Evolutionary conservation across 2,888 invertebrate species (phyloP).

Genomic region (Lasioglossum oenotherae): DNA sequence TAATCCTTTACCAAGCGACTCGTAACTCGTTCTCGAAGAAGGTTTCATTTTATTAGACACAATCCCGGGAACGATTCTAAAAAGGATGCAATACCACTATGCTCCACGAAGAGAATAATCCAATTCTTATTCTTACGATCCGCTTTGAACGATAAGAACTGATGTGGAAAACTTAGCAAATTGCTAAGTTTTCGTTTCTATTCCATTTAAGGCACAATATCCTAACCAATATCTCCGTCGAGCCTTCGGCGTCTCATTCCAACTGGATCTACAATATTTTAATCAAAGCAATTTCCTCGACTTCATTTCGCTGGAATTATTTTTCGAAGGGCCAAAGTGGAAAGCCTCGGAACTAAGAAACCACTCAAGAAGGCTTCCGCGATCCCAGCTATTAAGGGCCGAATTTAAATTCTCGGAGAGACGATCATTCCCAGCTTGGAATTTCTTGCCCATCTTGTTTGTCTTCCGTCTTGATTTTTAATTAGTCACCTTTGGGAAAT

Average conservation of each 20-base stretch:
- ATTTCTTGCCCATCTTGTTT: not conserved
- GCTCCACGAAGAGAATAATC: not conserved
- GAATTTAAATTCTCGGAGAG: constrained; percentile 52
- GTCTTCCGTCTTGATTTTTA: not conserved
- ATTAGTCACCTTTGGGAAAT: not conserved
- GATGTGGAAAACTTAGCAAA: constrained; percentile 8
- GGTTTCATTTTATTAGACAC: not conserved
- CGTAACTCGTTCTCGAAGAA: not conserved
- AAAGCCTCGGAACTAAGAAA: constrained; percentile 34
- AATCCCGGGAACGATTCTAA: not conserved
- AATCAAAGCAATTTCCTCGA: constrained; percentile 70
- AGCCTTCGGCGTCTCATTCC: constrained; percentile 10
- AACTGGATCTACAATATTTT: constrained; percentile 64
- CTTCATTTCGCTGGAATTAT: constrained; percentile 56
- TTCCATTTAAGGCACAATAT: constrained; percentile 43
- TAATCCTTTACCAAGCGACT: not conserved
- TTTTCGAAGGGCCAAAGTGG: constrained; percentile 48
- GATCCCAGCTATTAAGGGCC: constrained; percentile 19
- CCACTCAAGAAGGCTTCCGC: constrained; percentile 30
- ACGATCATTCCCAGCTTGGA: constrained; percentile 16
- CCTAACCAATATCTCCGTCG: constrained; percentile 27
- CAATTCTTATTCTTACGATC: not conserved
- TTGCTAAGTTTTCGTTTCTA: constrained; percentile 31
- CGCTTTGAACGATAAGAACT: constrained; percentile 14
- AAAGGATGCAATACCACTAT: not conserved